Evolutionary conservation across 2,797 vertebrate genomes (phyloP).

Genomic region (Sebastes hubbsi): DNA sequence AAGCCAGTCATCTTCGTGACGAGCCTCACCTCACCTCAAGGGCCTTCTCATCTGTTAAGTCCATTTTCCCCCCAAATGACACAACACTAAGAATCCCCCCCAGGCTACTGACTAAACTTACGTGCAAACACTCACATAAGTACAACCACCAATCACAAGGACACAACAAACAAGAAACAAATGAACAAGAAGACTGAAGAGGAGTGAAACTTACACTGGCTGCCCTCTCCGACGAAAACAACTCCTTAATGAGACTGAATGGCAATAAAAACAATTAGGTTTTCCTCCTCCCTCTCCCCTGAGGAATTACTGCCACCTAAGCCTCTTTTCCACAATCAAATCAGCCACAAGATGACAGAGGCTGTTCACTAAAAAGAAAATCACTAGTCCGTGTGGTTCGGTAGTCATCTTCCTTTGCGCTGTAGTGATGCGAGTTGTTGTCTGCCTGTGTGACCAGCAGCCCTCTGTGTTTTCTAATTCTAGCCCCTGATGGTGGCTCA

Average conservation of each 20-base stretch:
- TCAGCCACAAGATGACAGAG: conserved; percentile 10
- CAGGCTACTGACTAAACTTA: not conserved
- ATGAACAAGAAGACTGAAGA: not conserved
- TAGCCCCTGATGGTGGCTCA: conserved; percentile 62
- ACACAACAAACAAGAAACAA: not conserved
- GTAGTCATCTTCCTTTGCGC: not conserved
- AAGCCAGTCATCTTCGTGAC: conserved; percentile 16
- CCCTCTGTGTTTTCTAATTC: conserved; percentile 74
- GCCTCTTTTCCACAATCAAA: conserved; percentile 56
- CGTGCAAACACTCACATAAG: not conserved
- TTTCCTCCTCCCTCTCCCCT: conserved; percentile 43
- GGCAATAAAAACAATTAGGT: conserved; percentile 50
- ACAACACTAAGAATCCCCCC: conserved; percentile 32
- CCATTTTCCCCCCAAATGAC: conserved; percentile 43
- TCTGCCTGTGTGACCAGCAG: conserved; percentile 43
- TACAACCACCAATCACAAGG: not conserved
- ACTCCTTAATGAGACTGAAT: conserved; percentile 41
- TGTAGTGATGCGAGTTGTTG: conserved; percentile 25
- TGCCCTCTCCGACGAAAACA: conserved; percentile 39
- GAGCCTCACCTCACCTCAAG: not conserved
- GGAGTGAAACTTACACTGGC: conserved; percentile 50
- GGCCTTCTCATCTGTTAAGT: conserved; percentile 72
- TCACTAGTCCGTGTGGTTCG: not conserved
- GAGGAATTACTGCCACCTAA: conserved; percentile 57
- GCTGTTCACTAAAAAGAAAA: not conserved